Base-by-base conservation (phyloP, 2,797 vertebrate species). In the Macroramphosus scolopax region DNA sequence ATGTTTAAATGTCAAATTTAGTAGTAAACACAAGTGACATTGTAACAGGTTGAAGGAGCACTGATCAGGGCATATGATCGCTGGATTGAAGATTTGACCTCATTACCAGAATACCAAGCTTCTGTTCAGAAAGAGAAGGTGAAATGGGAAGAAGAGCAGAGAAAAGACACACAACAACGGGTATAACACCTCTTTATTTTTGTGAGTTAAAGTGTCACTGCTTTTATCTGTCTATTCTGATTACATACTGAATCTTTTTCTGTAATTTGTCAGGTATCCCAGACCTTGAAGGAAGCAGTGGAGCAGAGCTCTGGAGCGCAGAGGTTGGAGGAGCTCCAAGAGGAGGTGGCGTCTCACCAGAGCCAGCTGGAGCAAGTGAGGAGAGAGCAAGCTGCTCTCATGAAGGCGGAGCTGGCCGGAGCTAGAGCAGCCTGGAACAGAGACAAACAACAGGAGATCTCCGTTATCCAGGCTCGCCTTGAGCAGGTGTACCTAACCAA, bases 371-470 rank as follows among this genome's bases (percentile, higher is more conserved):
- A 94, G 44, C 70, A 88, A 22, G 85, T 80, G 46, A 77, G 59
- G 5, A 80, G 89, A 60, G 93, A 95, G 81, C 85, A 92, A 71
- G 86, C 88, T 3, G 87, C 80, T 24, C 63, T 89, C 38, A 46
- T 95, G 55, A 93, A 92, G 81, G 92, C 93, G 15, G 95, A 96
- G 71, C 51, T 98, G 53, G 92, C 92, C 0, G 93, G 86, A 66
- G 93, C 93, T 1, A 85, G 79, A 68, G 89, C 88, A 8, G 87
- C 87, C 45, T 97, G 95, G 94, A 93, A 86, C 80, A 84, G 90
- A 77, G 92, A 95, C 63, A 94, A 94, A 57, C 92, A 94, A 58
- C 92, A 96, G 75, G 95, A 98, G 86, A 86, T 95, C 25, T 75
- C 85, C n/a, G 80, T 65, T 60, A 54, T 95, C 37, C 91, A 89